A percentile compares a stretch with the other conserved stretches of the same genome.
These are phyloP conservation scores for Rhinopomastus cyanomelas DNA, from an alignment of 2,113 vertebrate species.

Conservation along the genomic window DNA sequence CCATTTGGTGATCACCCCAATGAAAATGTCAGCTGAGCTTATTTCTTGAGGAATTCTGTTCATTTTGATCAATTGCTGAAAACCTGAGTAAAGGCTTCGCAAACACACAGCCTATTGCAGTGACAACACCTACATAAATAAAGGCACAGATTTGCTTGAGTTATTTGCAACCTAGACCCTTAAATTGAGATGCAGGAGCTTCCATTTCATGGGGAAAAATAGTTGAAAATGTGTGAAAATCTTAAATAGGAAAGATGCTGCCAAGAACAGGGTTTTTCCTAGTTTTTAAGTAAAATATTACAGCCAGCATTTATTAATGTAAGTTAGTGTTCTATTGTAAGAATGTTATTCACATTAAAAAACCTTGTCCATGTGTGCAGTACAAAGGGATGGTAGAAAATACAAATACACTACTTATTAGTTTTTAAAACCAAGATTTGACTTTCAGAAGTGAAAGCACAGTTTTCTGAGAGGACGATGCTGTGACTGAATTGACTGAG, in stretches of 20 bases:
- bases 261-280: not conserved
- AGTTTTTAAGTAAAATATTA: not conserved
- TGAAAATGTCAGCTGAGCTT: conserved; percentile 34
- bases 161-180: not conserved
- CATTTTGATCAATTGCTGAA: conserved; percentile 12
- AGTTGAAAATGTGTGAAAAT: conserved; percentile 35
- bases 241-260: not conserved
- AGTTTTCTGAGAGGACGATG: not conserved
- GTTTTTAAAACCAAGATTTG: not conserved
- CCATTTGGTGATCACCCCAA: not conserved
- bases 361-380: not conserved
- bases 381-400: not conserved
- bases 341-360: not conserved
- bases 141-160: not conserved
- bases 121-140: not conserved
- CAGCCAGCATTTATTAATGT: not conserved
- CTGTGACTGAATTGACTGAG: conserved; percentile 16
- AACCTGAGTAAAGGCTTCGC: not conserved
- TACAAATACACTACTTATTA: not conserved
- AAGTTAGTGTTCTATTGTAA: not conserved
- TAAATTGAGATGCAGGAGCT: not conserved
- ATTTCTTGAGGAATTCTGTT: conserved; percentile 5
- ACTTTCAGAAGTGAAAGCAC: not conserved
- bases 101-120: not conserved
- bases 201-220: not conserved